Evolutionary conservation across 2,797 vertebrate genomes (phyloP), one percentile per base, ranked within the genome.

Genomic region (Centroberyx gerrardi): DNA sequence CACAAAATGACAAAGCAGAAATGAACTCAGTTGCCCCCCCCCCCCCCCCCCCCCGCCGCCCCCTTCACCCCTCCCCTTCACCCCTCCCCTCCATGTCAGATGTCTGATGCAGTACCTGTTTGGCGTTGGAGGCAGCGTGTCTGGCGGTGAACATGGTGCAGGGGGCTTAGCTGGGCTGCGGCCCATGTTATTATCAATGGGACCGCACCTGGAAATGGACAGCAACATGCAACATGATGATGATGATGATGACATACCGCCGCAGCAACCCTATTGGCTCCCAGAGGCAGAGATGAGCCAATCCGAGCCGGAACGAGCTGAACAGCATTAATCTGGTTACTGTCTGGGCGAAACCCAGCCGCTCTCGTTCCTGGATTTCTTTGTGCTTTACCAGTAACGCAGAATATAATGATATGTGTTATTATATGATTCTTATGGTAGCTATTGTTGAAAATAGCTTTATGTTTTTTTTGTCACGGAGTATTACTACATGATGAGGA

Each of bases 41-140:
- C 33, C 28, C 0, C 61, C 5, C 15, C 44, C 42, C 38, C 17
- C 40, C 36, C 0, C 8, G 29, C 1, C 1, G 9, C 5, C 44
- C 29, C 36, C 8, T 9, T 1, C 29, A 40, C 38, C 0, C 1
- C 14, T 4, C 44, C 29, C 36, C 8, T 9, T 1, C 31, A 33
- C 33, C 13, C 8, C 5, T 15, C 6, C 61, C 51, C 22, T 28
- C 17, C 60, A 3, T 27, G 61, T 28, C 68, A 74, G 52, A 68
- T 76, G 76, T 74, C 85, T 69, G 81, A 86, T 88, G 90, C 74
- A 83, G 88, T 99, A 98, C 98, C 98, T 99, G 97, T 96, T 98
- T 86, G 97, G 96, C 72, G 96, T 95, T 83, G 96, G 95, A 92
- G 94, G 93, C 10, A 90, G 95, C 63, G 92, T 76, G 90, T 91